Conservation (phyloP, 92 coral and sea anemone species). For the Scolanthus callimorphus region DNA sequence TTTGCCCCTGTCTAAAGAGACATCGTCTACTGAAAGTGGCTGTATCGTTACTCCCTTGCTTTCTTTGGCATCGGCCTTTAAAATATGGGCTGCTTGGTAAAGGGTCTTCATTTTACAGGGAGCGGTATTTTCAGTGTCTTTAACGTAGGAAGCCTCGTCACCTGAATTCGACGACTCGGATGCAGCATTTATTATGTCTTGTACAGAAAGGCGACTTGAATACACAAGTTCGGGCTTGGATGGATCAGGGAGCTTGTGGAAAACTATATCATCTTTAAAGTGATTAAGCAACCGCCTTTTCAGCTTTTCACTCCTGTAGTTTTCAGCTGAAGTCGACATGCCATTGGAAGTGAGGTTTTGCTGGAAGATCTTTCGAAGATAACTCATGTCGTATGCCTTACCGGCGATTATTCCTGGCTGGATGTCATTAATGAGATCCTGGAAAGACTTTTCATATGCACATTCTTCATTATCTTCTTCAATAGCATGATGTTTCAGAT, state of each 20-base stretch:
- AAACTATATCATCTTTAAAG: slow-evolving; percentile 18
- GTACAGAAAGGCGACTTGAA: slow-evolving; percentile 31
- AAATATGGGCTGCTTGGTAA: slow-evolving; percentile 41
- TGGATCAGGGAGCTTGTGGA: slow-evolving; percentile 33
- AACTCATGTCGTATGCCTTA: slow-evolving; percentile 20
- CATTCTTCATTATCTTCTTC: slow-evolving; percentile 15
- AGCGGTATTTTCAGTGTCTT: slow-evolving; percentile 4
- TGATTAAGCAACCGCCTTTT: slow-evolving; percentile 25
- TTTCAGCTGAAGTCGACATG: neutral
- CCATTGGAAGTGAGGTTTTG: slow-evolving; percentile 3
- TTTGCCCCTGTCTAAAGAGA: slow-evolving; percentile 25
- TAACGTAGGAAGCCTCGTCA: slow-evolving; percentile 1
- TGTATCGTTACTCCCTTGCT: slow-evolving; percentile 25
- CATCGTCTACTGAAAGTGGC: slow-evolving; percentile 32
- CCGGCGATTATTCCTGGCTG: slow-evolving; percentile 17
- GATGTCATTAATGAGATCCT: slow-evolving; percentile 14
- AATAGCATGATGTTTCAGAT: slow-evolving; percentile 29
- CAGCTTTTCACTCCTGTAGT: slow-evolving; percentile 31
- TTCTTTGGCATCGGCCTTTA: slow-evolving; percentile 4
- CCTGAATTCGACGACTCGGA: neutral
- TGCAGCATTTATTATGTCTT: slow-evolving; percentile 23
- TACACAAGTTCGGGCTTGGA: slow-evolving; percentile 37
- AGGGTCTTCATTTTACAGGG: slow-evolving; percentile 23
- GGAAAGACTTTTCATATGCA: slow-evolving; percentile 7
- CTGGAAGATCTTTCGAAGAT: neutral